phyloP scores from a whole-genome alignment of 1,140 invertebrate genomes.

The Chironomus tepperi region DNA sequence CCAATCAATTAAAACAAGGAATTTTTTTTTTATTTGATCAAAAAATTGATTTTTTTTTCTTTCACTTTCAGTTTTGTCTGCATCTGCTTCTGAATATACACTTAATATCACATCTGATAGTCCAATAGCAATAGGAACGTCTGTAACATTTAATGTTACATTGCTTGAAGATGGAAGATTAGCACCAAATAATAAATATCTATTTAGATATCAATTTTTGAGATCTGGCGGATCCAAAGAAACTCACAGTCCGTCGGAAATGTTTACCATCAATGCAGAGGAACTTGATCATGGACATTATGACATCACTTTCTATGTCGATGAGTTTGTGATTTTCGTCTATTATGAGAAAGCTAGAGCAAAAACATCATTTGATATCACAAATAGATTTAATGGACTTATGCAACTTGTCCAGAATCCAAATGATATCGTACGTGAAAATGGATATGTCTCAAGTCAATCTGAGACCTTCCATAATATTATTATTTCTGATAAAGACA shows the following conservation, averaged over 20 bases:
- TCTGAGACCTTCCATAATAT: constrained; percentile 49
- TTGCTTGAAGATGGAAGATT: neutral
- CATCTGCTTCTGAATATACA: constrained; percentile 25
- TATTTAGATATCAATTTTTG: constrained; percentile 17
- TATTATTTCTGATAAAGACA: constrained; percentile 48
- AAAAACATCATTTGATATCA: neutral
- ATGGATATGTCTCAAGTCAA: constrained; percentile 52
- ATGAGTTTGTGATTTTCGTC: neutral
- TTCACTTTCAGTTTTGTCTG: neutral
- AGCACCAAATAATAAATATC: neutral
- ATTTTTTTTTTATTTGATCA: neutral
- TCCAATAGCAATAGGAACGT: neutral
- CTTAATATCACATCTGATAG: neutral
- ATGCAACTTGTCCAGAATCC: neutral
- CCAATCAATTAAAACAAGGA: neutral
- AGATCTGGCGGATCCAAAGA: neutral
- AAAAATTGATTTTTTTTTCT: neutral
- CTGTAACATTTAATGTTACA: constrained; percentile 4
- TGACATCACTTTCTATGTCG: neutral
- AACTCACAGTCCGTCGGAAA: neutral
- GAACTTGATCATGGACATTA: neutral
- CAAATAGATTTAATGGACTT: neutral
- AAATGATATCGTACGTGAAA: constrained; percentile 44
- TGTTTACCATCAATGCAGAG: neutral
- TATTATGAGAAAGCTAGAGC: neutral